Base-by-base conservation (phyloP, 2,797 vertebrate genomes). In the Siniperca obscura region DNA sequence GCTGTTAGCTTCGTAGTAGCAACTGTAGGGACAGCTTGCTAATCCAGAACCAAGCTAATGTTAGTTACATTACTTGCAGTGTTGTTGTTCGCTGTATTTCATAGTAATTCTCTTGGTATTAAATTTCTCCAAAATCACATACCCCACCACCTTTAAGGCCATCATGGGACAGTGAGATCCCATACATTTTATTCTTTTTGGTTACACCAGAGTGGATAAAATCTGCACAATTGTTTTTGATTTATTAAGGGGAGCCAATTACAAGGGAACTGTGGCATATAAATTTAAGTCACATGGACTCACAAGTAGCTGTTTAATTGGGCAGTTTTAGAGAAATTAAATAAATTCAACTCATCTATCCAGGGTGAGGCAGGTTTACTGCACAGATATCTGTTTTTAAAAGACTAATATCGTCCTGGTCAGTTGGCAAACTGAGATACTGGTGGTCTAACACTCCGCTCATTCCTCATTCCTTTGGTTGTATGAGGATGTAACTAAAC, bases 401-500 rank as follows among this genome's bases (percentile, higher is more conserved):
- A 40, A 40, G 38, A 64, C 12, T 0, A 21, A 25, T 36, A 22
- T 22, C 1, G 6, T 38, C 40, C n/a, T 27, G 19, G 34, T 50
- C 30, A 25, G 44, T 7, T 59, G 42, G 27, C 11, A 38, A 11
- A 22, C 11, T 16, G 46, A 57, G 10, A 10, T 10, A 17, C 25
- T 36, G 53, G 14, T 44, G 14, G 5, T 59, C 53, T 66, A 22
- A 52, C 3, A 11, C 13, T 13, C 3, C 7, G 7, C 14, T 53
- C 27, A 13, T 10, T 30, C 71, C 22, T 64, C 44, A 44, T 78
- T 42, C 64, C 56, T 78, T 25, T 38, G 30, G 14, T 16, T 57
- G 17, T 7, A 7, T 56, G n/a, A 55, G 11, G 25, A 19, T 38
- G 22, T 38, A 61, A 46, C 59, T 17, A 36, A 38, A 22, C 14